Conservation (phyloP, 2,888 invertebrate species). For the Lasiommata megera region DNA sequence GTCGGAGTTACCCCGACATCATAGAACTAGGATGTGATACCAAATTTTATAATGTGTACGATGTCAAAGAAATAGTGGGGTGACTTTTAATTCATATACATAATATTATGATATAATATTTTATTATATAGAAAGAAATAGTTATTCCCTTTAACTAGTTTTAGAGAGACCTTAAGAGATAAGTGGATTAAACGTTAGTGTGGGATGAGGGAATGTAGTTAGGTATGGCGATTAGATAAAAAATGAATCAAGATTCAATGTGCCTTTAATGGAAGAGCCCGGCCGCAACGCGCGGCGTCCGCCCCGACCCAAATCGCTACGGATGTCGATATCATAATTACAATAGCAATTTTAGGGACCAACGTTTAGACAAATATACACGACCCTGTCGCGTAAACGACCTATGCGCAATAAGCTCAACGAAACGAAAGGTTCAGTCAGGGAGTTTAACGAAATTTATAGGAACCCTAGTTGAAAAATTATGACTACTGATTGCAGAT, state of each 20-base stretch:
- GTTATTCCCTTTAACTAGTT: constrained; percentile 61
- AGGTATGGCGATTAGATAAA: constrained; percentile 63
- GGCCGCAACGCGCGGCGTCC: constrained; percentile 67
- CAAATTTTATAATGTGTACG: constrained; percentile 66
- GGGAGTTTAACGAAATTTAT: constrained; percentile 40
- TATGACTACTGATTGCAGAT: constrained; percentile 13
- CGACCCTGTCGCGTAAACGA: constrained; percentile 57
- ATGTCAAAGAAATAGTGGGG: constrained; percentile 70
- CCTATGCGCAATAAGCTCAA: constrained; percentile 59
- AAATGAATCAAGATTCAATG: constrained; percentile 74
- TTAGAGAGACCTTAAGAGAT: constrained; percentile 60
- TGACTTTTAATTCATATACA: constrained; percentile 68
- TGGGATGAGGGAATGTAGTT: constrained; percentile 57
- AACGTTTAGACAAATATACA: constrained; percentile 80
- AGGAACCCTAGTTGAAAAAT: constrained; percentile 27
- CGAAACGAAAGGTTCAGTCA: constrained; percentile 41
- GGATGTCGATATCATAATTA: constrained; percentile 55
- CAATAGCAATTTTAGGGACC: constrained; percentile 81
- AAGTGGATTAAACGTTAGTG: constrained; percentile 49
- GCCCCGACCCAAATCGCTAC: constrained; percentile 47
- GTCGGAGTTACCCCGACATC: constrained; percentile 58
- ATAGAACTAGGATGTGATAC: constrained; percentile 74
- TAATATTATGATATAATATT: constrained; percentile 40
- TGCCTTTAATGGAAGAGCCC: constrained; percentile 78
- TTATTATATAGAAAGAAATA: constrained; percentile 40